These are phyloP conservation scores for Anthrax anthrax DNA, from an alignment of 2,888 invertebrate genomes.

Conservation along the genomic window DNA sequence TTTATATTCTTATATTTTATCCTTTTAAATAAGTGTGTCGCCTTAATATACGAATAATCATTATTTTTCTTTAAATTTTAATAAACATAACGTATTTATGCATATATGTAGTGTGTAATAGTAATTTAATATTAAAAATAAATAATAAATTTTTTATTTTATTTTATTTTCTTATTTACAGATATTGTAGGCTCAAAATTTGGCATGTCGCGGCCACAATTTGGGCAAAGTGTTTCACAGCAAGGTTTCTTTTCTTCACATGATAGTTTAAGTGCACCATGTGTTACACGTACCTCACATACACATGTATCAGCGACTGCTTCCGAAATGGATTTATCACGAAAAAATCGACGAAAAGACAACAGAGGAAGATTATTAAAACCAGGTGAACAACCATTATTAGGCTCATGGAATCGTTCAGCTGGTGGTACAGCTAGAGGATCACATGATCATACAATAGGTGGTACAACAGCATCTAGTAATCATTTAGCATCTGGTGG, in stretches of 20 bases:
- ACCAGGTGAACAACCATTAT: slow-evolving; percentile 59
- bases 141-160: too few relatives aligned
- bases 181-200: slow-evolving; percentile 70
- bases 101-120: too few relatives aligned
- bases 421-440: slow-evolving; percentile 33
- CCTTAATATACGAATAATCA: too few relatives aligned
- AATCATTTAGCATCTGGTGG: slow-evolving; percentile 46
- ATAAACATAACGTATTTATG: too few relatives aligned
- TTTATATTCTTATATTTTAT: too few relatives aligned
- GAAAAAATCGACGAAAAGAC: slow-evolving; percentile 48
- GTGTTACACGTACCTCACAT: slow-evolving; percentile 45
- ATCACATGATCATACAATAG: slow-evolving; percentile 38
- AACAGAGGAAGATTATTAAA: slow-evolving; percentile 48
- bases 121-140: too few relatives aligned
- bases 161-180: slow-evolving; percentile 23
- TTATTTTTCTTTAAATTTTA: too few relatives aligned
- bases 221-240: slow-evolving; percentile 36
- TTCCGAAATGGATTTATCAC: slow-evolving; percentile 60
- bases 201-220: slow-evolving; percentile 47
- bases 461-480: slow-evolving; percentile 40
- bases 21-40: too few relatives aligned
- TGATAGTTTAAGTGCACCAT: slow-evolving; percentile 57
- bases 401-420: slow-evolving; percentile 51
- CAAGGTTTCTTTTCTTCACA: slow-evolving; percentile 58
- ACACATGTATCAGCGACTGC: slow-evolving; percentile 43